Percentiles rank a stretch among this genome's conserved stretches.
phyloP scores from a whole-genome alignment of 2,113 vertebrate species.

The Eolophus roseicapilla region DNA sequence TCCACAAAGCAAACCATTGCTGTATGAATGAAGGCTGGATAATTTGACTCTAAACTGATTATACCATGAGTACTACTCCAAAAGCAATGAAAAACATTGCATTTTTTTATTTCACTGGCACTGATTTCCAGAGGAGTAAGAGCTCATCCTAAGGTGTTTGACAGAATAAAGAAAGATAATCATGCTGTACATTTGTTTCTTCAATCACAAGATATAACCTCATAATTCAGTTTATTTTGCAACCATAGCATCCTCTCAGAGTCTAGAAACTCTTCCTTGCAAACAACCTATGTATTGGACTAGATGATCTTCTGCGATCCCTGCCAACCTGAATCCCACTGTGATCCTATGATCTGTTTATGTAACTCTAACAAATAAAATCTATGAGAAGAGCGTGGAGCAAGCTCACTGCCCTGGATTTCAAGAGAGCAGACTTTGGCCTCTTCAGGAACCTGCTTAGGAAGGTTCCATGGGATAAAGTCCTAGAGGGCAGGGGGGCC shows the following conservation, averaged over 20 bases:
- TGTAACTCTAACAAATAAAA: slow-evolving; percentile 29
- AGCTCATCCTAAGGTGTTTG: neutral
- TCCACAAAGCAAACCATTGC: neutral
- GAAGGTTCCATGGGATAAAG: too few relatives aligned
- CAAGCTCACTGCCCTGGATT: too few relatives aligned
- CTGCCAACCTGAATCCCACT: neutral
- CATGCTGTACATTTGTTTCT: neutral
- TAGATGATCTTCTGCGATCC: neutral
- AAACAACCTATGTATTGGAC: neutral
- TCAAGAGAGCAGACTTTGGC: too few relatives aligned
- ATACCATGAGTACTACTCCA: neutral
- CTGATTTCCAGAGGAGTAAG: neutral
- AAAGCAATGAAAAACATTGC: neutral
- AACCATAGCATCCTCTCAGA: neutral
- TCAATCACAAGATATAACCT: neutral
- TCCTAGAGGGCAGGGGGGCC: too few relatives aligned
- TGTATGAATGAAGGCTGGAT: neutral
- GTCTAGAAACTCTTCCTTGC: neutral
- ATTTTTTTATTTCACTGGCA: neutral
- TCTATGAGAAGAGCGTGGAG: too few relatives aligned
- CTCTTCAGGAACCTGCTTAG: too few relatives aligned
- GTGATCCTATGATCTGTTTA: neutral
- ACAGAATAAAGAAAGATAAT: neutral
- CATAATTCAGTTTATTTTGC: neutral
- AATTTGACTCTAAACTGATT: neutral